Evolutionary conservation across 2,797 vertebrate genomes (phyloP).

Genomic region (Squalus acanthias): DNA sequence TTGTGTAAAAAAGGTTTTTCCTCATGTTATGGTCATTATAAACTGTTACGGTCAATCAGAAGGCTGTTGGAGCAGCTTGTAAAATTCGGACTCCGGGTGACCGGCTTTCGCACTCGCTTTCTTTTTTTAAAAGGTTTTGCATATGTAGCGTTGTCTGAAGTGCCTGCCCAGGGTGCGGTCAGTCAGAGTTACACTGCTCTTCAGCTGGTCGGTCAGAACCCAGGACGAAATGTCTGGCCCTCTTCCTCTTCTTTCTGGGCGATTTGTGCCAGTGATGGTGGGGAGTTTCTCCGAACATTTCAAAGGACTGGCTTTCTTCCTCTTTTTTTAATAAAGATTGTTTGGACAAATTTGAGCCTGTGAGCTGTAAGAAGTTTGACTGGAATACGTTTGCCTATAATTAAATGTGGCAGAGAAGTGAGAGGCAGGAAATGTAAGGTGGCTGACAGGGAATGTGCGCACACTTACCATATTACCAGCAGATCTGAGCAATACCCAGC

Average conservation of each 20-base stretch:
- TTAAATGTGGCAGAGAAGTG: background rate
- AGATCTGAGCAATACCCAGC: background rate
- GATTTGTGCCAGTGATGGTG: background rate
- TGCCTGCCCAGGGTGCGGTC: background rate
- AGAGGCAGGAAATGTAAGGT: background rate
- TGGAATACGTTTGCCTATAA: background rate
- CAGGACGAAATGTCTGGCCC: background rate
- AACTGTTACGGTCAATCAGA: background rate
- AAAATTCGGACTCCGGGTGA: background rate
- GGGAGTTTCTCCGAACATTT: background rate
- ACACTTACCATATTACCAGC: background rate
- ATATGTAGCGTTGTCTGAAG: background rate
- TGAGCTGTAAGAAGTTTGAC: background rate
- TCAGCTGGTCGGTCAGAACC: background rate
- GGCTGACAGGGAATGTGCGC: background rate
- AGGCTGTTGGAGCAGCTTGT: background rate
- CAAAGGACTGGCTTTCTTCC: background rate
- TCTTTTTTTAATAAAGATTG: background rate
- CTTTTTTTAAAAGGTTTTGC: background rate
- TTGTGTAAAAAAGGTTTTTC: no score
- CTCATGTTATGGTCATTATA: no score
- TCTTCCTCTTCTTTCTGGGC: background rate
- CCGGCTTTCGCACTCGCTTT: background rate
- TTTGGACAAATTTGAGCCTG: background rate
- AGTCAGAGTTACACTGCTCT: background rate